phyloP scores from a whole-genome alignment of 2,113 vertebrate genomes.

The Aspidoscelis tigris region DNA sequence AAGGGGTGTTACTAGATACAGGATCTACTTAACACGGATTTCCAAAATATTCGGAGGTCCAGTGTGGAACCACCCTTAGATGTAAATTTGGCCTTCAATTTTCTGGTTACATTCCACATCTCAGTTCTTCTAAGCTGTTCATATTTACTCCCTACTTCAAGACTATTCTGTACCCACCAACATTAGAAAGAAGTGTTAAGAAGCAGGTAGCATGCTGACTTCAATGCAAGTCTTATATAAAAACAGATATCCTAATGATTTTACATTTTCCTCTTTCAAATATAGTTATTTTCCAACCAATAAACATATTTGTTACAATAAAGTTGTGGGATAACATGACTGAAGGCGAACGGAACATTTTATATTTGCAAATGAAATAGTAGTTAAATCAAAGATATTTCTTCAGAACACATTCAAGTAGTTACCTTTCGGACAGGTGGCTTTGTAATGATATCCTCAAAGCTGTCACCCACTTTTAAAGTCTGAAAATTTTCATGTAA shows the following conservation, averaged over 20 bases:
- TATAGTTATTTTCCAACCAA: background rate
- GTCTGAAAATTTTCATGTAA: conserved; percentile 96
- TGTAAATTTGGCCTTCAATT: background rate
- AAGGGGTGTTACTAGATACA: too few relatives aligned
- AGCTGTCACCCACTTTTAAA: conserved; percentile 91
- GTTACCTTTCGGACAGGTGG: conserved; percentile 95
- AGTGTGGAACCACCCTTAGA: too few relatives aligned
- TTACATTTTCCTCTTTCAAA: background rate
- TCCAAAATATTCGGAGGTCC: too few relatives aligned
- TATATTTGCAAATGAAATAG: background rate
- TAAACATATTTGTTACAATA: background rate
- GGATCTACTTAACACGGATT: too few relatives aligned
- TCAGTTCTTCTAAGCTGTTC: background rate
- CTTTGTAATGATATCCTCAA: conserved; percentile 94
- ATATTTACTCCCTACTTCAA: background rate
- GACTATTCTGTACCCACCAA: background rate
- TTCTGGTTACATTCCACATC: background rate
- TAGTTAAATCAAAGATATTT: background rate
- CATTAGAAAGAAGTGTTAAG: background rate
- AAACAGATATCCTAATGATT: background rate
- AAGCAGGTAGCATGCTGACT: background rate
- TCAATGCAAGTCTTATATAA: background rate
- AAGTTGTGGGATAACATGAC: background rate
- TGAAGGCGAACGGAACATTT: background rate
- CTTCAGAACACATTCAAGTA: conserved; percentile 22